Percentiles rank a stretch among this genome's conserved stretches.
Conservation (phyloP, 2,888 invertebrate genomes). For the Cheilosia grossa region DNA sequence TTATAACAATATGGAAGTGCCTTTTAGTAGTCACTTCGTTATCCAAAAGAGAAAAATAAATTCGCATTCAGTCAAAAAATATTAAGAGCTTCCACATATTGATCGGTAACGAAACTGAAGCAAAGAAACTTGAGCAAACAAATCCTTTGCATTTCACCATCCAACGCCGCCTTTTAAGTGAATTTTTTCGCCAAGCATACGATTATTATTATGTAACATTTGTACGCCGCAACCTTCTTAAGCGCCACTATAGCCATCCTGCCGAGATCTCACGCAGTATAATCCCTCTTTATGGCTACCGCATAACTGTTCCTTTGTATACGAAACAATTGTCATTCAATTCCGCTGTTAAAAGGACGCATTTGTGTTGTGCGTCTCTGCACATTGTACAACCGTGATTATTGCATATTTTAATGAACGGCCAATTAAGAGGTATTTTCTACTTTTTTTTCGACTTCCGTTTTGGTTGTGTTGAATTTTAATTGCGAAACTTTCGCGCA, state of each 20-base stretch:
- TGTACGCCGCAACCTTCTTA: not conserved
- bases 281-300: constrained; percentile 34
- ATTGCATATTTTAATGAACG: constrained; percentile 45
- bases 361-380: not conserved
- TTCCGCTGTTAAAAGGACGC: constrained; percentile 3
- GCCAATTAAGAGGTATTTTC: constrained; percentile 33
- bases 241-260: not conserved
- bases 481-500: constrained; percentile 39
- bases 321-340: constrained; percentile 38
- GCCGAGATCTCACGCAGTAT: constrained; percentile 5
- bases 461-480: constrained; percentile 19
- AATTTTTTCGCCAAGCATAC: not conserved
- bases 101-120: no score
- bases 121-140: no score
- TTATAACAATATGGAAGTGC: no score
- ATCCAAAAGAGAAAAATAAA: no score
- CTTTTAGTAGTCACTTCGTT: no score
- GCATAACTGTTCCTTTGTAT: constrained; percentile 29
- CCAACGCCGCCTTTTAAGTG: not conserved
- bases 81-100: no score
- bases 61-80: no score
- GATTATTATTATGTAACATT: no score
- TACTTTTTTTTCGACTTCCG: not conserved
- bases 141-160: not conserved
- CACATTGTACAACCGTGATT: constrained; percentile 35